These are phyloP conservation scores for Catamblyrhynchus diadema DNA, from an alignment of 2,797 vertebrate species.

Conservation along the genomic window DNA sequence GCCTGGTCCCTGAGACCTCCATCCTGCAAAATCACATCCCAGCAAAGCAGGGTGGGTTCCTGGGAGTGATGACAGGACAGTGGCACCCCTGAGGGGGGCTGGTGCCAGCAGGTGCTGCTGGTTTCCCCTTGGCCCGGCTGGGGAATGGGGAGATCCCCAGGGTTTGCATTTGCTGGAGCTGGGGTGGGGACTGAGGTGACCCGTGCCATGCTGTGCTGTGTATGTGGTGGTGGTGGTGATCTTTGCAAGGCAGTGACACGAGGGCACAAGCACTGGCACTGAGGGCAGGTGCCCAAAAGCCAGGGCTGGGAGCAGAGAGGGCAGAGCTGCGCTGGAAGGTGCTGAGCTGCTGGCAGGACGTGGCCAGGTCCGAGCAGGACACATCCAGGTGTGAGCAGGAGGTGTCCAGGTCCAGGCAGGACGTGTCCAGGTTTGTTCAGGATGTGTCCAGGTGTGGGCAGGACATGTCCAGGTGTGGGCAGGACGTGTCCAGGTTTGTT, in stretches of 20 bases:
- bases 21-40: background rate
- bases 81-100: fast-evolving
- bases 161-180: background rate
- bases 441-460: fast-evolving
- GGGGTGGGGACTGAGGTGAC: background rate
- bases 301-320: fast-evolving
- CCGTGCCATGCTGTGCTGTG: background rate
- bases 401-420: too few relatives aligned
- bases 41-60: fast-evolving
- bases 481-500: too few relatives aligned
- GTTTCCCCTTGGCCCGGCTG: background rate
- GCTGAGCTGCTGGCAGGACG: background rate
- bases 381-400: too few relatives aligned
- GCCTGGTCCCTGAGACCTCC: background rate
- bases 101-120: fast-evolving
- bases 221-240: background rate
- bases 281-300: background rate
- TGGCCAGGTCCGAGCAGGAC: background rate
- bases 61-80: background rate
- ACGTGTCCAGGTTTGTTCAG: background rate
- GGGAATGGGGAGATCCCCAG: background rate
- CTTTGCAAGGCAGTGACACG: fast-evolving
- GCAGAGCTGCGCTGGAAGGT: background rate
- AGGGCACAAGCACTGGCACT: fast-evolving
- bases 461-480: too few relatives aligned